Evolutionary conservation across 2,888 invertebrate species (phyloP).

Genomic region (Clanis bilineata): DNA sequence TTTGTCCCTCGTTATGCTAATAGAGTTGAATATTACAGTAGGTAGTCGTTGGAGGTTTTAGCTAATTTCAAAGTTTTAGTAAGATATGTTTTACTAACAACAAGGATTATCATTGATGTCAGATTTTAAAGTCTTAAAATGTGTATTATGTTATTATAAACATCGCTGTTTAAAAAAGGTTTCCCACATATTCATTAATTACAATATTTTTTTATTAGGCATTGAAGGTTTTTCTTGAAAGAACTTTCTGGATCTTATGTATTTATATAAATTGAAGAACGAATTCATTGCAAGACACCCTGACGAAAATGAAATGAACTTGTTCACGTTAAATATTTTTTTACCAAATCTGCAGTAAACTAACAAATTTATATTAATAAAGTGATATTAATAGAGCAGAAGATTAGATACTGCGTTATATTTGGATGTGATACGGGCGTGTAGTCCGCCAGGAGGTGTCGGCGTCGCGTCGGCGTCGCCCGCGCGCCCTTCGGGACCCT

Average conservation of each 20-base stretch:
- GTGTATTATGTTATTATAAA: too few relatives aligned
- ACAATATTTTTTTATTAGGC: too few relatives aligned
- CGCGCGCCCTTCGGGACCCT: slow-evolving; percentile 61
- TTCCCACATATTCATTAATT: too few relatives aligned
- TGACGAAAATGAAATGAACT: too few relatives aligned
- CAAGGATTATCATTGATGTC: too few relatives aligned
- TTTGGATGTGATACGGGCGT: not conserved
- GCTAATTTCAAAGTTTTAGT: not conserved
- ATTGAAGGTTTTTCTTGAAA: too few relatives aligned
- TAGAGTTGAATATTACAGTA: not conserved
- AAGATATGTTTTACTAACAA: not conserved
- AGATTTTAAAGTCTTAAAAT: too few relatives aligned
- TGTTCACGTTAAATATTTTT: too few relatives aligned
- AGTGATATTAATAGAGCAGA: not conserved
- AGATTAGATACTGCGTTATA: not conserved
- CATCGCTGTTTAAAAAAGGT: too few relatives aligned
- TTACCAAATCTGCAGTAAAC: not conserved
- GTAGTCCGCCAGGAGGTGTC: slow-evolving; percentile 5
- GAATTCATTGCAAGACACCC: too few relatives aligned
- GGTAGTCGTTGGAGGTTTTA: not conserved
- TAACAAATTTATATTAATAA: not conserved
- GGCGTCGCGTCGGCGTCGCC: slow-evolving; percentile 26
- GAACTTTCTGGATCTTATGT: too few relatives aligned
- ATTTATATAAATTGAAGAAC: too few relatives aligned
- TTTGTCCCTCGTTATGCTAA: not conserved